phyloP scores from a whole-genome alignment of 2,113 vertebrate genomes.

The Gymnocephalus cernua region DNA sequence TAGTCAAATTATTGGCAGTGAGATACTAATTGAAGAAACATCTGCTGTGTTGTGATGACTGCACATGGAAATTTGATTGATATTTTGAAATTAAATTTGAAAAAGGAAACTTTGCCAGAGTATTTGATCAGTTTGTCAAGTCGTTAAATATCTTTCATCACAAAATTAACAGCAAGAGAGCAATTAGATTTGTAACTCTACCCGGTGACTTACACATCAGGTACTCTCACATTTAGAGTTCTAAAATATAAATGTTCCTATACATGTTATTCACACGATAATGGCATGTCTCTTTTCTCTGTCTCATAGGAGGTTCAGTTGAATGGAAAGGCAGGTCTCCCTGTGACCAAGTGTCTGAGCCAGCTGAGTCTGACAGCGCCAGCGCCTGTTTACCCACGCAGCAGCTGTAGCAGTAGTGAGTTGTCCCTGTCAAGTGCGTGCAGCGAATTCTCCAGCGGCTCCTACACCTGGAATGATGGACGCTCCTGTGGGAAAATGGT shows the following conservation, averaged over 20 bases:
- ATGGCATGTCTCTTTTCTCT: neutral
- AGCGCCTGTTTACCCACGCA: constrained; percentile 84
- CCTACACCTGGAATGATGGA: constrained; percentile 91
- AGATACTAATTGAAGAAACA: constrained; percentile 41
- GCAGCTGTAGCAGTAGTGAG: constrained; percentile 94
- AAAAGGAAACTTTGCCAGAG: constrained; percentile 13
- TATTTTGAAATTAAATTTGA: constrained; percentile 17
- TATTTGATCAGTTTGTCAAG: constrained; percentile 49
- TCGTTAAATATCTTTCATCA: constrained; percentile 10
- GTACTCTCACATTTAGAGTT: neutral
- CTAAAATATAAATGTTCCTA: neutral
- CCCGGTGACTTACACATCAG: neutral
- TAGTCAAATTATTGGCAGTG: constrained; percentile 3
- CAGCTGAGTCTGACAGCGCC: constrained; percentile 84
- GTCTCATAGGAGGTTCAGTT: constrained; percentile 84
- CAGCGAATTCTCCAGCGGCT: constrained; percentile 95
- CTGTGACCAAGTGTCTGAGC: constrained; percentile 85
- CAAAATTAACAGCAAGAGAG: constrained; percentile 31
- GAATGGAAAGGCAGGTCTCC: constrained; percentile 84
- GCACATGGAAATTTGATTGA: constrained; percentile 28
- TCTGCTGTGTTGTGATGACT: constrained; percentile 23
- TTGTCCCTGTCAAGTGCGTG: constrained; percentile 93
- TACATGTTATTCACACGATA: neutral
- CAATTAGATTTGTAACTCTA: constrained; percentile 35
- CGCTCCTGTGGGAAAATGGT: constrained; percentile 89